A percentile compares a stretch with the other conserved stretches of the same genome.
These are phyloP conservation scores for Rhynchonycteris naso DNA, from an alignment of 2,797 vertebrate species.

Conservation along the genomic window DNA sequence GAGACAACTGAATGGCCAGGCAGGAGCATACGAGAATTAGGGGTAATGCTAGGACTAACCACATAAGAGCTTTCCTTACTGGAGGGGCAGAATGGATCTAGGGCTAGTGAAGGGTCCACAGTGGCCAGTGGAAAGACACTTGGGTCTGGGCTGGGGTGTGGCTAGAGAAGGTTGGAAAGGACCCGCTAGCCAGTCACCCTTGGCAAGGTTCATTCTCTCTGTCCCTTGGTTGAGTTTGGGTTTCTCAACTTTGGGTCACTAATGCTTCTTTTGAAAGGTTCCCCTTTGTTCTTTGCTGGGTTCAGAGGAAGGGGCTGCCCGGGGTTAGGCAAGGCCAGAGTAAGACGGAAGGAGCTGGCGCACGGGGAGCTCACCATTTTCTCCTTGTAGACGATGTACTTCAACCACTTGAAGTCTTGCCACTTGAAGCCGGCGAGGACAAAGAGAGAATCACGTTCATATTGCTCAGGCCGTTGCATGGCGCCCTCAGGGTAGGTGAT, in stretches of 20 bases:
- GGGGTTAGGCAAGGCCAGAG: neutral
- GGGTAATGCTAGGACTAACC: neutral
- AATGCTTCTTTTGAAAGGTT: neutral
- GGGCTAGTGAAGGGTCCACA: neutral
- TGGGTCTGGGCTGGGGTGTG: neutral
- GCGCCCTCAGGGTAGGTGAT: constrained; percentile 99
- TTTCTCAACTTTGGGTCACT: neutral
- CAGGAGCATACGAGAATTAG: neutral
- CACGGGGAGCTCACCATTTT: constrained; percentile 90
- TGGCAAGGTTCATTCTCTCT: neutral
- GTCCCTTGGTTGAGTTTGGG: neutral
- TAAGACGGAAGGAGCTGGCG: neutral
- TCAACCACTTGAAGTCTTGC: constrained; percentile 98
- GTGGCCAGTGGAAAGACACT: neutral
- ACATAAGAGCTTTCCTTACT: neutral
- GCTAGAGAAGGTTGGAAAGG: neutral
- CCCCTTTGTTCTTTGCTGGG: neutral
- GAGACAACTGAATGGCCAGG: neutral
- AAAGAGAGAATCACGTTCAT: constrained; percentile 96
- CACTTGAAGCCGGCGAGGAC: constrained; percentile 98
- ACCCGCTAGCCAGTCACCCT: too few relatives aligned
- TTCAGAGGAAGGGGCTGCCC: neutral
- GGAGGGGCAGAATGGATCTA: neutral
- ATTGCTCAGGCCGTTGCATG: constrained; percentile 94
- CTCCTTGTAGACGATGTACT: constrained; percentile 96